Percentiles rank a stretch among this genome's conserved stretches.
Conservation (phyloP, 2,113 vertebrate species). For the Paraplagusia blochii region DNA sequence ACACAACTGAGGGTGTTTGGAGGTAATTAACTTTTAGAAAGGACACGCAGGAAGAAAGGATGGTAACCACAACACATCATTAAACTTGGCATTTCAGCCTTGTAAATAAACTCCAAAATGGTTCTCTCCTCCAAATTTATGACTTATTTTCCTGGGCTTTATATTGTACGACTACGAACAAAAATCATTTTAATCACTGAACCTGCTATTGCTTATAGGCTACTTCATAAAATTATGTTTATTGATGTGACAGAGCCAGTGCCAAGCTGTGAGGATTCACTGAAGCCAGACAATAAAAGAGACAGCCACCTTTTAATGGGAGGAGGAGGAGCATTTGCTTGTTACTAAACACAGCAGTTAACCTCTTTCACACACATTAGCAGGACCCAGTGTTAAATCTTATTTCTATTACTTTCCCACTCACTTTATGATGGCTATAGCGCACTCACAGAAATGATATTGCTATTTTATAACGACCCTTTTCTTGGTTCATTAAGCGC, state of each 20-base stretch:
- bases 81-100: constrained; percentile 31
- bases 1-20: constrained; percentile 12
- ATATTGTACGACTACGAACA: constrained; percentile 19
- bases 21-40: constrained; percentile 13
- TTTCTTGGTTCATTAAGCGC: constrained; percentile 71
- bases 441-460: constrained; percentile 58
- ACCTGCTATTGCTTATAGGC: constrained; percentile 47
- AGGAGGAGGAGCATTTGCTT: constrained; percentile 60
- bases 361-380: constrained; percentile 71
- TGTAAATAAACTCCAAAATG: constrained; percentile 32
- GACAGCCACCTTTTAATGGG: constrained; percentile 60
- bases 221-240: constrained; percentile 68
- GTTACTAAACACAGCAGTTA: constrained; percentile 74
- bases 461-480: constrained; percentile 67
- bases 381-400: constrained; percentile 67
- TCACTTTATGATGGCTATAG: constrained; percentile 66
- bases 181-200: constrained; percentile 49
- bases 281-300: constrained; percentile 66
- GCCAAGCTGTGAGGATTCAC: constrained; percentile 64
- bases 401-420: constrained; percentile 68
- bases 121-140: constrained; percentile 29
- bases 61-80: constrained; percentile 23
- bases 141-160: constrained; percentile 29
- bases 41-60: constrained; percentile 11
- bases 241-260: constrained; percentile 56